Conservation (phyloP, 2,797 vertebrate genomes). For the Alca torda region DNA sequence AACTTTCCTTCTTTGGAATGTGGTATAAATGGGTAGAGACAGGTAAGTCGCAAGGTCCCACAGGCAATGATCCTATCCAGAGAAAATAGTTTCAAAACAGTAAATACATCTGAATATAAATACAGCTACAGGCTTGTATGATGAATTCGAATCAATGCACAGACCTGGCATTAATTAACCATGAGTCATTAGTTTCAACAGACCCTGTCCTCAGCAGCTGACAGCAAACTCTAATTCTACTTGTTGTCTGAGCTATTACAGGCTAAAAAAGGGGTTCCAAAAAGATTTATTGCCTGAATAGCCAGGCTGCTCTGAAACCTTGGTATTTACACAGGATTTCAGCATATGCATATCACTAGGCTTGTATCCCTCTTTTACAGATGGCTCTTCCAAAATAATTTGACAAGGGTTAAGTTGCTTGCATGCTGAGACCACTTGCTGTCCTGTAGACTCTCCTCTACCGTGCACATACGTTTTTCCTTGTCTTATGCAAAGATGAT, state of each 20-base stretch:
- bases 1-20: not conserved
- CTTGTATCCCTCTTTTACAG: not conserved
- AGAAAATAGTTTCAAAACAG: not conserved
- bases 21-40: not conserved
- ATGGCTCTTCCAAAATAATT: conserved; percentile 18
- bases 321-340: not conserved
- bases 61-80: not conserved
- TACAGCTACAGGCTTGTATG: not conserved
- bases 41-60: not conserved
- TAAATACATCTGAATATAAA: not conserved
- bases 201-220: not conserved
- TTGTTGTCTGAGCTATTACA: not conserved
- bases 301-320: not conserved
- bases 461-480: not conserved
- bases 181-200: not conserved
- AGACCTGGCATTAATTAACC: not conserved
- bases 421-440: conserved; percentile 30
- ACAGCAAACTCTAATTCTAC: not conserved
- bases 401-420: conserved; percentile 29
- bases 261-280: not conserved
- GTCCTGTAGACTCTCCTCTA: not conserved
- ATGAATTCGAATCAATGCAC: not conserved
- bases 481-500: not conserved
- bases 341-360: not conserved
- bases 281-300: not conserved